phyloP scores from a whole-genome alignment of 2,113 vertebrate species.

The Neotragus moschatus region DNA sequence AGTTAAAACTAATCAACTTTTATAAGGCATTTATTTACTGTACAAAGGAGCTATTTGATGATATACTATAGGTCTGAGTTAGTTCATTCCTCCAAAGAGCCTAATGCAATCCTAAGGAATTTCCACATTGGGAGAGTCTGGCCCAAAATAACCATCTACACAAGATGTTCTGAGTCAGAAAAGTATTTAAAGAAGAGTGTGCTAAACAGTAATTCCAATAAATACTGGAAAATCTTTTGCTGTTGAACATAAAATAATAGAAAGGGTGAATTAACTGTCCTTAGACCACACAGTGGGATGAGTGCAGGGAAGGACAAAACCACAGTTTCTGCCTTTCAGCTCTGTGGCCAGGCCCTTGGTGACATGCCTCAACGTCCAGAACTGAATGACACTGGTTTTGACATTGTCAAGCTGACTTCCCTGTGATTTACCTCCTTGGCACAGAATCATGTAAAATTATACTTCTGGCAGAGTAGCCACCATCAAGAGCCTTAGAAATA shows the following conservation, averaged over 20 bases:
- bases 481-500: slow-evolving; percentile 14
- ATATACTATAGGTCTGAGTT: neutral
- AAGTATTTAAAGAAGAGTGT: slow-evolving; percentile 62
- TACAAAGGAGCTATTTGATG: neutral
- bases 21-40: neutral
- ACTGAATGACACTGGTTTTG: neutral
- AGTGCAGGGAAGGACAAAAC: neutral
- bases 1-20: neutral
- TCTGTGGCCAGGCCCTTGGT: neutral
- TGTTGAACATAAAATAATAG: slow-evolving; percentile 37
- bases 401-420: neutral
- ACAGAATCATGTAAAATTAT: neutral
- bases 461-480: neutral
- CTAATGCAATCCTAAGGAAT: slow-evolving; percentile 20
- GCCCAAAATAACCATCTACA: slow-evolving; percentile 54
- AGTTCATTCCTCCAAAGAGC: slow-evolving; percentile 13
- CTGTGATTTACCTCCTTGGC: slow-evolving; percentile 21
- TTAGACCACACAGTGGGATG: neutral
- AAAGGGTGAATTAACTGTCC: slow-evolving; percentile 28
- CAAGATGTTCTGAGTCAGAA: slow-evolving; percentile 67
- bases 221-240: slow-evolving; percentile 48
- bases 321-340: neutral
- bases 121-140: slow-evolving; percentile 54
- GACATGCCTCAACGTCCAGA: neutral
- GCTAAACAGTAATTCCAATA: slow-evolving; percentile 55